Conservation (phyloP, 2,888 invertebrate genomes). For the Morinoia aosen region DNA sequence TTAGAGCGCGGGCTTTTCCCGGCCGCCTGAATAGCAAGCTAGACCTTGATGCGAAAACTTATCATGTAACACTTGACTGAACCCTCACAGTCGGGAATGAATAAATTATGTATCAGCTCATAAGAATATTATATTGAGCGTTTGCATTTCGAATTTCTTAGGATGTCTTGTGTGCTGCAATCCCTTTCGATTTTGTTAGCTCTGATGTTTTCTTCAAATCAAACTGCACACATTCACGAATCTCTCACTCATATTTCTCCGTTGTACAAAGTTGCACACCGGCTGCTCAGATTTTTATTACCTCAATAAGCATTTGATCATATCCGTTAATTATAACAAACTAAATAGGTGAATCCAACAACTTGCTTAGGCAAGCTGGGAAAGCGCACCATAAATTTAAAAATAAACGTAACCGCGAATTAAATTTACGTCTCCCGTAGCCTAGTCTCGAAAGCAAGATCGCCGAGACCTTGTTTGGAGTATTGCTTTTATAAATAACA, state of each 20-base stretch:
- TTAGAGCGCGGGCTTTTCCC: no score
- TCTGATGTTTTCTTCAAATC: no score
- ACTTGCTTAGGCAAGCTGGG: neutral
- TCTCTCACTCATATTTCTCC: neutral
- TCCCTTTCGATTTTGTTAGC: no score
- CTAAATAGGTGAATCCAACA: neutral
- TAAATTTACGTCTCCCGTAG: neutral
- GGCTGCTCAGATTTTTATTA: neutral
- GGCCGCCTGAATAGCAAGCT: no score
- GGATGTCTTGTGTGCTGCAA: no score
- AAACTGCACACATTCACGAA: no score
- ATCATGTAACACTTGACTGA: no score
- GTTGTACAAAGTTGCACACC: neutral
- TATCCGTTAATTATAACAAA: neutral
- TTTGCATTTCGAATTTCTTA: no score
- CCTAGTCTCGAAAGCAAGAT: neutral
- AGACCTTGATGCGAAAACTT: no score
- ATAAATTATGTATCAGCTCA: no score
- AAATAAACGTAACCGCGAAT: neutral
- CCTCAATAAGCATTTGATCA: neutral
- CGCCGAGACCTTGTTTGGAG: neutral
- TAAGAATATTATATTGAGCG: no score
- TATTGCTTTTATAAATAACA: conserved; percentile 10
- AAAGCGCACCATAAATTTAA: neutral
- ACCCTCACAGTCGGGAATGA: no score